These are phyloP conservation scores for Petrophora chlorosata DNA, from an alignment of 2,888 invertebrate genomes.

Conservation along the genomic window DNA sequence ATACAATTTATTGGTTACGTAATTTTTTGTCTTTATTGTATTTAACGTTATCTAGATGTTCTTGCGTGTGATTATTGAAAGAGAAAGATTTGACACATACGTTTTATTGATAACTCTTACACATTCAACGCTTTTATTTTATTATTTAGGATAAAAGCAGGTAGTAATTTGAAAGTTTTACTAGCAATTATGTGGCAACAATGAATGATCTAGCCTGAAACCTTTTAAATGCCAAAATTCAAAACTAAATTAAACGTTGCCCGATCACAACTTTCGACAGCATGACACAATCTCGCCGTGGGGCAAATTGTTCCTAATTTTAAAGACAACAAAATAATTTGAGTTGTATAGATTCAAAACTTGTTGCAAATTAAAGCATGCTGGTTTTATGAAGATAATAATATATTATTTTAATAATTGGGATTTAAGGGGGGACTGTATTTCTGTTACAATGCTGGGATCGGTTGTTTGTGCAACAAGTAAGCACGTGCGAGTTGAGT, in stretches of 20 bases:
- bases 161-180: too few relatives aligned
- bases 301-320: slow-evolving; percentile 29
- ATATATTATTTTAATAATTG: too few relatives aligned
- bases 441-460: slow-evolving; percentile 4
- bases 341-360: not conserved
- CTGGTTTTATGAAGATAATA: too few relatives aligned
- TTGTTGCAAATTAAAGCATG: not conserved
- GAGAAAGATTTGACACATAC: not conserved
- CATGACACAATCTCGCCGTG: slow-evolving; percentile 30
- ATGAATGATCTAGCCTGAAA: not conserved
- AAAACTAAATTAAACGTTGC: not conserved
- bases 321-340: slow-evolving; percentile 20
- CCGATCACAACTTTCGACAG: slow-evolving; percentile 5
- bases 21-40: slow-evolving; percentile 4
- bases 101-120: too few relatives aligned
- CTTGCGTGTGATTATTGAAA: not conserved
- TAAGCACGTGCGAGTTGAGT: slow-evolving; percentile 46
- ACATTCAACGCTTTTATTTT: too few relatives aligned
- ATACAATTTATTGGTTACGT: slow-evolving; percentile 22
- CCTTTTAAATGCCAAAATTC: not conserved
- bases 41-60: not conserved
- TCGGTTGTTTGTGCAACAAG: slow-evolving; percentile 45
- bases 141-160: too few relatives aligned
- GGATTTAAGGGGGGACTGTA: too few relatives aligned
- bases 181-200: too few relatives aligned